Base-by-base conservation (phyloP, 1,140 invertebrate genomes). In the Whitmania pigra region DNA sequence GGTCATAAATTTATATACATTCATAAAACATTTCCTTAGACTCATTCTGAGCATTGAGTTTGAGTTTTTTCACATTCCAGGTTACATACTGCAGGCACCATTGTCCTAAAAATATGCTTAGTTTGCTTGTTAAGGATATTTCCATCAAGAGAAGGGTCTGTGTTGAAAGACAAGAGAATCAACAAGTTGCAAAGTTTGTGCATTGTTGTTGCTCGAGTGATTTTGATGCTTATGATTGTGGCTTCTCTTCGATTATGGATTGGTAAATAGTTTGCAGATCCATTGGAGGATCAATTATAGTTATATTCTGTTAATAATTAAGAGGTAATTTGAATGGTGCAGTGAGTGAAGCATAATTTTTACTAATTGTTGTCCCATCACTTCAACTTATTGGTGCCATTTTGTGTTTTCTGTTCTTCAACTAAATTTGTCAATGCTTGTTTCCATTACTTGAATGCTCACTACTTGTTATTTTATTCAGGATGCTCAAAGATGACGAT, bases 401-500 rank as follows among this genome's bases (percentile, higher is more conserved):
- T 17, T 49, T 11, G 11, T 49, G 0, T 49, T 17, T 49, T 15
- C 43, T 15, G 9, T 13, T 49, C 3, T 11, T 11, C 15, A 17
- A 13, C 43, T 11, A 1, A 49, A 49, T 49, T 11, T 49, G 43
- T 49, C 9, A 11, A 49, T 49, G 43, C 43, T 49, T 49, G 0
- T 49, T 15, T 3, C 43, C 43, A 49, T 49, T 49, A 1, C 9
- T 18, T 13, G 15, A 13, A 15, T 11, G 22, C 3, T 1, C 22
- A 31, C 15, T 63, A 27, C 17, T 60, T 6, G 22, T 31, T 11
- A 29, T 73, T 36, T 55, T 43, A 31, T 69, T 53, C 54, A 57
- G 67, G 7, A 57, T 74, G 31, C 94, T 95, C 89, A 89, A 95
- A 78, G 89, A 92, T 75, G 90, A 90, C 72, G 93, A 96, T 78